These are phyloP conservation scores for Dynastes hyllus DNA, from an alignment of 2,888 invertebrate genomes.

Conservation along the genomic window DNA sequence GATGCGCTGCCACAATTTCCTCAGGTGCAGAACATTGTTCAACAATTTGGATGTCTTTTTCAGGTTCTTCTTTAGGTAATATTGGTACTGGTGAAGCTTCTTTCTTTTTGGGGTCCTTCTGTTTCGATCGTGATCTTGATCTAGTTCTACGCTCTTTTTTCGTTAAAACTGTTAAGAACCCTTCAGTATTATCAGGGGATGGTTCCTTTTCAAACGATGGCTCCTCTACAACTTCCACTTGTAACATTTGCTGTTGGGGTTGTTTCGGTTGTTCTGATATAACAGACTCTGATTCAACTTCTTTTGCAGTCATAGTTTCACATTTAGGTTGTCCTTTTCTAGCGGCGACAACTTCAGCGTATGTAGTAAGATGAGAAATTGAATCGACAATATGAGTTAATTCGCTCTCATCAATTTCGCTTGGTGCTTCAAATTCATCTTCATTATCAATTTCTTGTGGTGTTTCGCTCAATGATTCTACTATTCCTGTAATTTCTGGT, in stretches of 20 bases:
- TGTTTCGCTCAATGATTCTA: not conserved
- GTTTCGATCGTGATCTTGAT: slow-evolving; percentile 61
- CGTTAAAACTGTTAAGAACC: slow-evolving; percentile 61
- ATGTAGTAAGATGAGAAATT: slow-evolving; percentile 54
- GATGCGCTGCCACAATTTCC: slow-evolving; percentile 5
- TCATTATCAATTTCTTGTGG: too few relatives aligned
- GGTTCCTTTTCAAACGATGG: slow-evolving; percentile 51
- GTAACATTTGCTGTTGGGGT: slow-evolving; percentile 23
- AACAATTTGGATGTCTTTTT: slow-evolving; percentile 9
- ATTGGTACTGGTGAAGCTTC: slow-evolving; percentile 17
- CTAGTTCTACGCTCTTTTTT: slow-evolving; percentile 62
- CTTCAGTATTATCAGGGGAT: slow-evolving; percentile 59
- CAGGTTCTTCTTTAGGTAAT: slow-evolving; percentile 14
- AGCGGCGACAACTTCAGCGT: slow-evolving; percentile 60
- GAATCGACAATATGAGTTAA: slow-evolving; percentile 28
- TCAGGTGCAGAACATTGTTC: not conserved
- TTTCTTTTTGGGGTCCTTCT: slow-evolving; percentile 27
- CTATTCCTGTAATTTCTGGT: not conserved
- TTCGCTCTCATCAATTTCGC: slow-evolving; percentile 7
- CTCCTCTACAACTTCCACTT: slow-evolving; percentile 40
- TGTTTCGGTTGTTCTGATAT: slow-evolving; percentile 2
- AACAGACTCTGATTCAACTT: too few relatives aligned
- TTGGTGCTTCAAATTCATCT: too few relatives aligned
- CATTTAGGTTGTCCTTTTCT: slow-evolving; percentile 52
- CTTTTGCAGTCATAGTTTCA: slow-evolving; percentile 1